Evolutionary conservation across 2,888 invertebrate species (phyloP).

Genomic region (Drosophila subquinaria): DNA sequence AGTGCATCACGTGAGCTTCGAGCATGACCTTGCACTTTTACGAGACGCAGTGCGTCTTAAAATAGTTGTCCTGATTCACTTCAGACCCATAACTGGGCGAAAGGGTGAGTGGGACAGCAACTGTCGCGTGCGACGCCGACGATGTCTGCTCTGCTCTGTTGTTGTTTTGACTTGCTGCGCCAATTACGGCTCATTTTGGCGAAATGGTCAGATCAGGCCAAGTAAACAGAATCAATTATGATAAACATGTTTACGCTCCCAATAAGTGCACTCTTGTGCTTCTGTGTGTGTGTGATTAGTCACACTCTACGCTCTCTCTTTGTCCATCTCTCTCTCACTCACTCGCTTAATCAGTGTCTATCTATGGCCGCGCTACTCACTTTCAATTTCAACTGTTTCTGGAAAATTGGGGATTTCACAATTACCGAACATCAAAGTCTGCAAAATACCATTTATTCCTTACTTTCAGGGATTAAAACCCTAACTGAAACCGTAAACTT

Average conservation of each 20-base stretch:
- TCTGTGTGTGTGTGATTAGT: constrained; percentile 3
- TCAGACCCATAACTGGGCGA: not conserved
- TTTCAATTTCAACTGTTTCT: constrained; percentile 8
- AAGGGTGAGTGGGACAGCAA: not conserved
- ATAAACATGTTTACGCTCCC: constrained; percentile 66
- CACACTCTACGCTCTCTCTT: constrained; percentile 7
- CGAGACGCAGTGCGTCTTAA: constrained; percentile 41
- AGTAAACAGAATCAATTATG: constrained; percentile 52
- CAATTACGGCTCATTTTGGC: constrained; percentile 46
- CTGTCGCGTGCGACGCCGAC: constrained; percentile 20
- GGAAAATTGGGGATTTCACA: not conserved
- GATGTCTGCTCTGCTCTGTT: not conserved
- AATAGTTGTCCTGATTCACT: constrained; percentile 51
- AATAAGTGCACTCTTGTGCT: not conserved
- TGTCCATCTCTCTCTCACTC: not conserved
- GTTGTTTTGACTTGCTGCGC: constrained; percentile 43
- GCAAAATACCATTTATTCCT: no score
- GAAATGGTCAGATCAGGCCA: constrained; percentile 51
- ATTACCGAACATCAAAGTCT: not conserved
- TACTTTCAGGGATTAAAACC: no score
- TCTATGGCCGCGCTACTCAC: constrained; percentile 1
- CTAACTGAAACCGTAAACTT: no score
- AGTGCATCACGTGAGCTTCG: constrained; percentile 42
- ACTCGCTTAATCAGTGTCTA: constrained; percentile 1
- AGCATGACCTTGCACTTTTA: constrained; percentile 51